These are phyloP conservation scores for Callithrix jacchus DNA, from an alignment of 2,113 vertebrate species.

Conservation along the genomic window DNA sequence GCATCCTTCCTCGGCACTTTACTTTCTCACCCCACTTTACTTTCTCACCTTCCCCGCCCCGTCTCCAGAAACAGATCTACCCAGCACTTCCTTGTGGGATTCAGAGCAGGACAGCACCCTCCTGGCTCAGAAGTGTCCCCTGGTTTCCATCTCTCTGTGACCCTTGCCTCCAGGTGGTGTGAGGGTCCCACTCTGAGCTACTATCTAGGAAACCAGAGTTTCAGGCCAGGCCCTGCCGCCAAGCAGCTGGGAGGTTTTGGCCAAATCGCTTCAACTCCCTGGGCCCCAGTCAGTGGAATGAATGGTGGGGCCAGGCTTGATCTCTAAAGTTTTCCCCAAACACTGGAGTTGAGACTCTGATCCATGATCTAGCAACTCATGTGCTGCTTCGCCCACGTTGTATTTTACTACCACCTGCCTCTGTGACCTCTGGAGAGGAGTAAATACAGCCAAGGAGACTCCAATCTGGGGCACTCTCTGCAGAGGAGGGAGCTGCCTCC, in stretches of 20 bases:
- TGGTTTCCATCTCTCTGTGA: background rate
- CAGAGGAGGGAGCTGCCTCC: background rate
- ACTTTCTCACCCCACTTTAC: no score
- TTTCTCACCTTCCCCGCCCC: rapidly evolving
- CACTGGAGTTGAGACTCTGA: rapidly evolving
- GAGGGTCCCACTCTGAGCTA: background rate
- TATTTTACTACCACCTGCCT: rapidly evolving
- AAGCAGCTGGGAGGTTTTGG: background rate
- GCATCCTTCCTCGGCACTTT: no score
- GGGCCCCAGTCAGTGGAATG: background rate
- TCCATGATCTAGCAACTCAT: rapidly evolving
- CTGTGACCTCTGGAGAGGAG: background rate
- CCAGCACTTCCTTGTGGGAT: background rate
- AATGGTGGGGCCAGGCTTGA: background rate
- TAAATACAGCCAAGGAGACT: background rate
- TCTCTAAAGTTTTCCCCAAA: background rate
- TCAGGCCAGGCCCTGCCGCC: background rate
- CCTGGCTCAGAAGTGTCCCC: background rate
- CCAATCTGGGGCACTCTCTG: background rate
- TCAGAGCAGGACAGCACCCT: background rate
- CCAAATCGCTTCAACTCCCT: background rate
- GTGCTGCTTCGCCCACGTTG: rapidly evolving
- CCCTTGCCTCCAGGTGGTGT: rapidly evolving
- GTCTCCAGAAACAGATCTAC: background rate
- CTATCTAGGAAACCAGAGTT: no score